Evolutionary conservation across 1,140 invertebrate species (phyloP), one percentile per base, ranked within the genome.

Genomic region (Dermatophagoides farinae): DNA sequence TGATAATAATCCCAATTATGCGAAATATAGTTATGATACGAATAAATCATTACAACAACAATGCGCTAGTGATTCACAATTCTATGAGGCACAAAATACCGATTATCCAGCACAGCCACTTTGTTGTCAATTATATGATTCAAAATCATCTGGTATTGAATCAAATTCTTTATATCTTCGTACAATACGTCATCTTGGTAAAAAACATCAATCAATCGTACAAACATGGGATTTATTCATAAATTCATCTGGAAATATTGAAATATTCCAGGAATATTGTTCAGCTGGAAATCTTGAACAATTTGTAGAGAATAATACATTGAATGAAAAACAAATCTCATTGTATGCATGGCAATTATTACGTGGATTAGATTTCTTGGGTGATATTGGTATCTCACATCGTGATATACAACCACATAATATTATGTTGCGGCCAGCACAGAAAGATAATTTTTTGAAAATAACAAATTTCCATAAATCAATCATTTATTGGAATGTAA

Each of bases 191-290:
- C 22, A 38, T 22, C 22, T 57, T 8, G 58, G 58, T 14, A 60
- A 50, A 43, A 38, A 41, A 14, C 43, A 60, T 38, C 46, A 16
- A 18, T 47, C 16, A 18, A n/a, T 60, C 2, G 6, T 52, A 1
- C 2, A 6, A 37, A 60, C 58, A 16, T 60, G 58, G 58, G 58
- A 52, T 41, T 8, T 60, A 12, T 60, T 60, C 20, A 1, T 50
- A 1, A 44, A 60, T n/a, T 8, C 2, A 9, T 6, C 6, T 20
- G 22, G 22, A 16, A 38, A 41, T 18, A 14, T 60, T 16, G 25
- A 31, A 14, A 60, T 60, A 18, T 38, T 60, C n/a, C 58, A 60
- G 22, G 58, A 52, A 25, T 52, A 1, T 2, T 51, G 50, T 10
- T 20, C 11, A 11, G 16, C 6, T 22, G 58, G 58, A 6, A 37